Evolutionary conservation across 2,113 vertebrate genomes (phyloP), one percentile per base, ranked within the genome.

Genomic region (Oxyura jamaicensis): DNA sequence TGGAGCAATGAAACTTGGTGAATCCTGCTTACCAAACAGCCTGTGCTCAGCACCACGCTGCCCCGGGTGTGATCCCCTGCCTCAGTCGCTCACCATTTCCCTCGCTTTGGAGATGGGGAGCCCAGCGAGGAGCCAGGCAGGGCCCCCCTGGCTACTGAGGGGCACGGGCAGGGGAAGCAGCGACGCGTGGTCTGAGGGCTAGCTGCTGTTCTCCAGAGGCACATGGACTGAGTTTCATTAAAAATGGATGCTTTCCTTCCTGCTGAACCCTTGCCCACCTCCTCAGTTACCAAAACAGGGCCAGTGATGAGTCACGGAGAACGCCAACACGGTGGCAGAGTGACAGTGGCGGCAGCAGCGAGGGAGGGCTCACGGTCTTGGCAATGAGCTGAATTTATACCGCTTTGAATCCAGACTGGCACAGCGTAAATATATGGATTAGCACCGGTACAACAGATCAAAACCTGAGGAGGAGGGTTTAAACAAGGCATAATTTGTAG

Each of bases 381-480:
- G 68, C 2, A 4, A 36, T 21, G 31, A 73, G 35, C 15, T 65
- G 39, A 75, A 73, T 25, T 83, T 53, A 59, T 4, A 31, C 17
- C 1, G 0, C 77, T 63, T 63, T 71, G 63, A 77, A 59, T 66
- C n/a, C 80, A 77, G 36, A 18, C 21, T 50, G 41, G 50, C 36
- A 88, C 85, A 58, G 16, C 28, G 22, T 42, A 71, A 88, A 62
- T 53, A 14, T 29, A 42, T 79, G 69, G 92, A 86, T 81, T 65
- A 86, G 28, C 53, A 59, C 36, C 29, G 60, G 46, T 72, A 6
- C 4, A 55, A 71, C 73, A 86, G 86, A 94, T 78, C 31, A 74
- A 89, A 92, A 74, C 69, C 77, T 21, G 65, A 81, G 73, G 81
- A 59, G 29, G 77, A 74, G 81, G 74, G 73, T 91, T 94, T 86